Evolutionary conservation across 2,113 vertebrate species (phyloP), one percentile per base, ranked within the genome.

Genomic region (Bagarius yarrelli): DNA sequence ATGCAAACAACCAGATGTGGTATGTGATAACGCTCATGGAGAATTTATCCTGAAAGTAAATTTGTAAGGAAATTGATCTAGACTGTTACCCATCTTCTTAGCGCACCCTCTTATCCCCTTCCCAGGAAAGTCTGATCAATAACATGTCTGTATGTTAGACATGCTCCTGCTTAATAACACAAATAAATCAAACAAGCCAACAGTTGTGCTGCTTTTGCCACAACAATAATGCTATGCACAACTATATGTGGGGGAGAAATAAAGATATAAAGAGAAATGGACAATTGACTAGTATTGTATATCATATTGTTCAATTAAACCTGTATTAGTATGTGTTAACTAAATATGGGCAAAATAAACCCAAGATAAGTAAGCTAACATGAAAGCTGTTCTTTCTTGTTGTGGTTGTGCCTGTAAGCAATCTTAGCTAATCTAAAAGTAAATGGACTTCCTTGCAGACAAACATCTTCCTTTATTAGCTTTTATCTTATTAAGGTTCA

Each of bases 121-220:
- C 52, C 25, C 71, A 69, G 77, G 76, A 27, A 27, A 44, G 57
- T 57, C 36, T 75, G 75, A 86, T 89, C 85, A 57, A 89, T 86
- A 85, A 80, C 1, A 12, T 32, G 71, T 80, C 69, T 81, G 82
- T 79, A 64, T 81, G 79, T 87, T 80, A 80, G 79, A 80, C 84
- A 69, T 76, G 70, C 52, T 84, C 56, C 55, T 47, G 60, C 53
- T 78, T 85, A 87, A 87, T 86, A 85, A 82, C 80, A 76, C 50
- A 70, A 80, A 86, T 85, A 80, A 82, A 85, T 89, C 82, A 87
- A 79, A 55, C 13, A 53, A 84, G 63, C 34, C 71, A 81, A 59
- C 66, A 72, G 83, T 30, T 27, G 61, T 72, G 64, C 15, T 1
- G 32, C n/a, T 44, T 27, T 19, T 50, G 16, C 69, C 30, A 18